Conservation (phyloP, 1,140 invertebrate species). For the Probaryconus sp. region DNA sequence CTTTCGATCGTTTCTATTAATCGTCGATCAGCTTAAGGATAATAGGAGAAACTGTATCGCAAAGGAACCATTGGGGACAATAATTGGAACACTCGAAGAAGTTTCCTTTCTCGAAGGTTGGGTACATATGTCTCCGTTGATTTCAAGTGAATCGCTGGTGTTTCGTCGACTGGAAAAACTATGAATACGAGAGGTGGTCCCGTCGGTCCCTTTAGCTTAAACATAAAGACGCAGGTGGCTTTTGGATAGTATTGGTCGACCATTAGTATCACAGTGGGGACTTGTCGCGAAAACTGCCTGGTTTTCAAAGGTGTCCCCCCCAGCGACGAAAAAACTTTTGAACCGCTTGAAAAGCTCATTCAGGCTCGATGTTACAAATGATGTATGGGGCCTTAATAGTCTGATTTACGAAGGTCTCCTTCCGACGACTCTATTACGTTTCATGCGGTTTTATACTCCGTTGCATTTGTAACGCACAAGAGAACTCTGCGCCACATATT, state of each 20-base stretch:
- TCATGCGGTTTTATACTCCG: constrained; percentile 40
- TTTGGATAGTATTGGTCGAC: constrained; percentile 52
- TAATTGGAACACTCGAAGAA: constrained; percentile 44
- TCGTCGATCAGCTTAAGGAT: constrained; percentile 33
- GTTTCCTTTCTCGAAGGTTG: constrained; percentile 21
- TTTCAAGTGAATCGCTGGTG: constrained; percentile 17
- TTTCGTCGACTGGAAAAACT: constrained; percentile 52
- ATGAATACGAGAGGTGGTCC: constrained; percentile 20
- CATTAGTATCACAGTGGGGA: constrained; percentile 51
- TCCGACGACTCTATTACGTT: constrained; percentile 54
- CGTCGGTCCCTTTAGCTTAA: constrained; percentile 29
- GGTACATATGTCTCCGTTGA: background rate
- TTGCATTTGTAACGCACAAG: constrained; percentile 21
- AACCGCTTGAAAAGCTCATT: constrained; percentile 44
- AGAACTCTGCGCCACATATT: too few species aligned
- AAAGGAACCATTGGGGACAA: constrained; percentile 11
- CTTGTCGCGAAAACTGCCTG: constrained; percentile 49
- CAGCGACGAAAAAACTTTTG: constrained; percentile 37
- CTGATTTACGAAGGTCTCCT: constrained; percentile 47
- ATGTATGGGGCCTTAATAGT: constrained; percentile 58
- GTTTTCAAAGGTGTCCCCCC: constrained; percentile 30
- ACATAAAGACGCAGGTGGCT: constrained; percentile 58
- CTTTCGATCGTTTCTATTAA: constrained; percentile 32
- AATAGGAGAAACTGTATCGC: constrained; percentile 4
- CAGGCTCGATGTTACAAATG: constrained; percentile 45